Evolutionary conservation across 2,888 invertebrate genomes (phyloP), one percentile per base, ranked within the genome.

Genomic region (Zelleria hepariella): DNA sequence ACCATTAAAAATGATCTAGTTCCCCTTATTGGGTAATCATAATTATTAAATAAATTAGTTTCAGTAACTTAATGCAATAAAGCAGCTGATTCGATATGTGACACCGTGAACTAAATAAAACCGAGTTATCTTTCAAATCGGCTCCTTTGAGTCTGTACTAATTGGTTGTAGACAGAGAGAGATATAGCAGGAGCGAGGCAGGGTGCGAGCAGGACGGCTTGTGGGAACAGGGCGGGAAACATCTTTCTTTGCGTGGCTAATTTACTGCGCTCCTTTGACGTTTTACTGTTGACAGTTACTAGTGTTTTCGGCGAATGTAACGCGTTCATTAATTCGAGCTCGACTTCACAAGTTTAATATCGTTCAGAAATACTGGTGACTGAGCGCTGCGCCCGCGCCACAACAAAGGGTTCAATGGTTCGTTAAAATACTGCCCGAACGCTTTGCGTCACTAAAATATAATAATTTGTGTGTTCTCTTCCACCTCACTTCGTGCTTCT

Each of bases 331-430:
- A 62, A 62, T 62, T 51, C 47, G 69, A 70, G 69, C 72, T 20
- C 65, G 69, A 73, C 74, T 73, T 70, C 69, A 67, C 65, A 72
- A 69, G 70, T 75, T 73, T 72, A 71, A 73, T 73, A 72, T 67
- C 69, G 65, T 67, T 70, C 32, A 65, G 58, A 71, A 71, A 79
- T 80, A 78, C 32, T 75, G 83, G 80, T 67, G 74, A 72, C 71
- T 67, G n/a, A n/a, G n/a, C 65, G 68, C 69, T 66, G 72, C 77
- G 71, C 66, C 66, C 71, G 65, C 65, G 58, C 54, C 52, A 73
- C 67, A 84, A 85, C 85, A 86, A 85, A 87, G 83, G 71, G 63
- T 63, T 73, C 74, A 75, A 84, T 82, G 86, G 80, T 75, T 85
- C 83, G 80, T 80, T 86, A 80, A 82, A 69, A 70, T 69, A 61